These are phyloP conservation scores for Diabrotica virgifera DNA, from an alignment of 1,140 invertebrate genomes.

Conservation along the genomic window DNA sequence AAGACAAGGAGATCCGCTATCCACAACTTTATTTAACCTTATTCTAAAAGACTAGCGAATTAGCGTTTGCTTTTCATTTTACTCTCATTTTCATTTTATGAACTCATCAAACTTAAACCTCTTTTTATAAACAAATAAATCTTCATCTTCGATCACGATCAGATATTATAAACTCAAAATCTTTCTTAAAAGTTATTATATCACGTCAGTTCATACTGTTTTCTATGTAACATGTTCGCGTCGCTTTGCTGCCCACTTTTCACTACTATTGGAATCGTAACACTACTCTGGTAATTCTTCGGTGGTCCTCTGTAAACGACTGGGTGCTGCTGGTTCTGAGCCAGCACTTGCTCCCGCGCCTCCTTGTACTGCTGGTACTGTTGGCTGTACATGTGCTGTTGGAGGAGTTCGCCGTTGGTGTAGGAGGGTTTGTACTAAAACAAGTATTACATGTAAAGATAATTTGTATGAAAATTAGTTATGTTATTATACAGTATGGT, in stretches of 20 bases:
- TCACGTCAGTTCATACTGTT: conserved; percentile 41
- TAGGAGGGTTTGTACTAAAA: conserved; percentile 24
- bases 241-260: conserved; percentile 27
- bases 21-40: no score
- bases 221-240: conserved; percentile 29
- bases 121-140: background rate
- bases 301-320: conserved; percentile 25
- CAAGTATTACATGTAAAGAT: background rate
- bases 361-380: conserved; percentile 42
- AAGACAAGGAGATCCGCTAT: no score
- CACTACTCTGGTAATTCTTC: conserved; percentile 38
- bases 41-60: no score
- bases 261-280: conserved; percentile 36
- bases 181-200: conserved; percentile 21
- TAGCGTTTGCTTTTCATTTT: no score
- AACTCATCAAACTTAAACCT: background rate
- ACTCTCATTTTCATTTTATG: no score
- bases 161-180: conserved; percentile 13
- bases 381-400: conserved; percentile 39
- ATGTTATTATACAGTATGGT: no score
- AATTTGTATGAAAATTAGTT: no score
- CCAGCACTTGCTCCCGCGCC: conserved; percentile 38
- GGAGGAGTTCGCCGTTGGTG: conserved; percentile 40
- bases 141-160: background rate
- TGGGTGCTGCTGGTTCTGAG: conserved; percentile 30